Evolutionary conservation across 1,140 invertebrate species (phyloP).

Genomic region (Hylyphantes graminicola): DNA sequence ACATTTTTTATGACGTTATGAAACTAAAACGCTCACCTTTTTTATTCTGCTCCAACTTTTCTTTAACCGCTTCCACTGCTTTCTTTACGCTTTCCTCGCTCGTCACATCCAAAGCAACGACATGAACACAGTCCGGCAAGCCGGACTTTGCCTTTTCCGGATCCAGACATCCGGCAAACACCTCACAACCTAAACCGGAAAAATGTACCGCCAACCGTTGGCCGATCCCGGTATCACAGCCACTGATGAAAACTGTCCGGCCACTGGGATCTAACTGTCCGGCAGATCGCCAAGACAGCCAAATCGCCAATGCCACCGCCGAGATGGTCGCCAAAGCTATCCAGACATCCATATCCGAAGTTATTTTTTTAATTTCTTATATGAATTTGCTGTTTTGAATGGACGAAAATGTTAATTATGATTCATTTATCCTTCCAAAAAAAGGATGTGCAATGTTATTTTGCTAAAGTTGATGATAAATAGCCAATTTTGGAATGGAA

Average conservation of each 20-base stretch:
- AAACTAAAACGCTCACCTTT: constrained; percentile 20
- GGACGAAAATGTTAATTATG: too few species aligned
- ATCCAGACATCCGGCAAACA: constrained; percentile 71
- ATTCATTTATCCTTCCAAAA: too few species aligned
- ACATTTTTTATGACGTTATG: not conserved
- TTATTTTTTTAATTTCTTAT: too few species aligned
- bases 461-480: too few species aligned
- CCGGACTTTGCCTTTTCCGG: constrained; percentile 63
- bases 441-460: too few species aligned
- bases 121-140: constrained; percentile 66
- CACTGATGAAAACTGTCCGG: constrained; percentile 63
- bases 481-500: too few species aligned
- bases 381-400: too few species aligned
- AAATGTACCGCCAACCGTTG: constrained; percentile 67
- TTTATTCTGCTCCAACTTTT: constrained; percentile 30
- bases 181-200: constrained; percentile 67
- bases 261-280: not conserved
- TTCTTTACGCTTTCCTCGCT: constrained; percentile 71
- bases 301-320: not conserved
- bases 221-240: constrained; percentile 72
- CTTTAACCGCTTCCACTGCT: constrained; percentile 33
- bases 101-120: constrained; percentile 77
- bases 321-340: not conserved
- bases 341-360: not conserved
- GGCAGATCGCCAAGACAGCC: not conserved